Percentiles rank a stretch among this genome's conserved stretches.
Evolutionary conservation across 2,113 vertebrate species (phyloP).

Genomic region (Atrichornis clamosus): DNA sequence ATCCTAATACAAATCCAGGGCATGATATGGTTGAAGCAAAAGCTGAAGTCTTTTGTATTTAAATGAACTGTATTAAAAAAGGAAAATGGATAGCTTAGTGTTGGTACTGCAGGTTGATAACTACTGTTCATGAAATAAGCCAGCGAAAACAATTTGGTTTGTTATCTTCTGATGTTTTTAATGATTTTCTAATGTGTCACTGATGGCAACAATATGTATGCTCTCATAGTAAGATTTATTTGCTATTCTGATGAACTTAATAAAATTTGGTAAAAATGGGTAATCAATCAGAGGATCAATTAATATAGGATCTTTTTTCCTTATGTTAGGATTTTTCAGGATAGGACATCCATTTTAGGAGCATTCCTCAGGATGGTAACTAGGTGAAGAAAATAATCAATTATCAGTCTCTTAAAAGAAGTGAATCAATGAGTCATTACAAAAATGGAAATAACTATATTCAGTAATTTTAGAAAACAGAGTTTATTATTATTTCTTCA

Average conservation of each 20-base stretch:
- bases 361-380: background rate
- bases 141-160: background rate
- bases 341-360: background rate
- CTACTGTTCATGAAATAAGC: background rate
- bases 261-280: background rate
- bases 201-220: background rate
- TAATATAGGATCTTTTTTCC: background rate
- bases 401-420: background rate
- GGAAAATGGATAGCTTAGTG: background rate
- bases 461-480: background rate
- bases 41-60: background rate
- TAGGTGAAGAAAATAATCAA: background rate
- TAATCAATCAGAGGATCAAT: background rate
- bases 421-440: background rate
- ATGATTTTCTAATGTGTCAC: background rate
- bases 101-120: background rate
- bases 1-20: background rate
- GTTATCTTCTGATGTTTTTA: background rate
- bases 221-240: background rate
- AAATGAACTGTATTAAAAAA: background rate
- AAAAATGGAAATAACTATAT: background rate
- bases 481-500: conserved; percentile 10
- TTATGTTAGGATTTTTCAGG: background rate
- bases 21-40: background rate
- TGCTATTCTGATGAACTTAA: background rate